A percentile compares a stretch with the other conserved stretches of the same genome.
These are phyloP conservation scores for Argya squamiceps DNA, from an alignment of 2,797 vertebrate genomes.

Conservation along the genomic window DNA sequence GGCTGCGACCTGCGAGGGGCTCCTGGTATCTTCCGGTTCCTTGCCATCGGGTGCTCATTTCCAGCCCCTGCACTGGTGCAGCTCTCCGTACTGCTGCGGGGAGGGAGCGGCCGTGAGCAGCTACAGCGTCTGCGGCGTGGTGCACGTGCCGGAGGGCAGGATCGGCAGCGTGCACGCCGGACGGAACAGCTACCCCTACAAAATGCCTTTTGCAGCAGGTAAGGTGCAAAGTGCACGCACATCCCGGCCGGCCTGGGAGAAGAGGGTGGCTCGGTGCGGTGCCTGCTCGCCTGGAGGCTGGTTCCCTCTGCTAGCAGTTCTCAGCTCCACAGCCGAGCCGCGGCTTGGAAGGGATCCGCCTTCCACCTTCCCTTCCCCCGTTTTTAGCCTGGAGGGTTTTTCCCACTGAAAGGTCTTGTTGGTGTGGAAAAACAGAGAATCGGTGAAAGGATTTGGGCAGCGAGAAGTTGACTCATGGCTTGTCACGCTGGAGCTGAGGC, in stretches of 20 bases:
- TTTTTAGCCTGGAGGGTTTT: background rate
- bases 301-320: background rate
- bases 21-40: conserved; percentile 81
- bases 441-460: background rate
- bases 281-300: background rate
- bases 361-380: background rate
- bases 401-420: background rate
- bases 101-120: conserved; percentile 85
- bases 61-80: conserved; percentile 88
- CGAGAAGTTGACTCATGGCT: background rate
- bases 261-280: background rate
- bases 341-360: rapidly evolving
- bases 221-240: conserved; percentile 23
- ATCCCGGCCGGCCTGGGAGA: background rate
- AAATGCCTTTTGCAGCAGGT: conserved; percentile 92
- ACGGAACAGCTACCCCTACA: conserved; percentile 84
- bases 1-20: conserved; percentile 77
- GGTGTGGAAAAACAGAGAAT: background rate
- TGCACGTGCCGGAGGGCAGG: conserved; percentile 84
- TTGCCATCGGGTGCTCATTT: conserved; percentile 84
- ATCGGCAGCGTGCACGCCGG: conserved; percentile 81
- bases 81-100: conserved; percentile 86
- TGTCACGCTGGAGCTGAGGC: background rate
- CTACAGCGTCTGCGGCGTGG: conserved; percentile 83
- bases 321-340: background rate